phyloP scores from a whole-genome alignment of 2,797 vertebrate genomes.

The Tauraco hartlaubi region DNA sequence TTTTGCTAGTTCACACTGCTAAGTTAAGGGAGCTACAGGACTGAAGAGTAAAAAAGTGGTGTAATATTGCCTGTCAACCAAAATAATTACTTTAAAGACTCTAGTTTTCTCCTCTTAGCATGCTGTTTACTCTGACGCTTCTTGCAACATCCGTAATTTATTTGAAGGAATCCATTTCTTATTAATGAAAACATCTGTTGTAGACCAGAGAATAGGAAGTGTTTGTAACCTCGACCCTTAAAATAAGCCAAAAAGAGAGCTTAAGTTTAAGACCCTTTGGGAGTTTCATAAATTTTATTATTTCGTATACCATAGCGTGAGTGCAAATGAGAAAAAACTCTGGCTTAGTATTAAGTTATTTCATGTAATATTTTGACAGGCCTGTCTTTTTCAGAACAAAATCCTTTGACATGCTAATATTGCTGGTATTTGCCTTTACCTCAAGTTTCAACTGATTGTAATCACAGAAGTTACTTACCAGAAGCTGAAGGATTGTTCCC shows the following conservation, averaged over 20 bases:
- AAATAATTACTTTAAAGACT: conserved; percentile 33
- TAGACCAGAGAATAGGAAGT: not conserved
- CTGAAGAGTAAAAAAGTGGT: conserved; percentile 13
- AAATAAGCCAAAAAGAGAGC: not conserved
- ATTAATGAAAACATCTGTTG: not conserved
- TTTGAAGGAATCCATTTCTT: not conserved
- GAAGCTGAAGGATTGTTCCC: not conserved
- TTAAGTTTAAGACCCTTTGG: not conserved
- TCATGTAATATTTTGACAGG: not conserved
- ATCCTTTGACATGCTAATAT: not conserved
- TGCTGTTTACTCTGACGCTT: not conserved
- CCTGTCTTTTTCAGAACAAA: not conserved
- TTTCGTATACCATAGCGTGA: not conserved
- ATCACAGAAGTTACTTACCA: not conserved
- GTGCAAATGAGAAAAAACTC: not conserved
- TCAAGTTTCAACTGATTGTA: not conserved
- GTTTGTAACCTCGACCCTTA: not conserved
- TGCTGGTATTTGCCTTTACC: not conserved
- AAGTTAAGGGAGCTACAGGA: not conserved
- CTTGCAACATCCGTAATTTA: not conserved
- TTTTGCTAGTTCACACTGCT: conserved; percentile 27
- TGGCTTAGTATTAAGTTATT: not conserved
- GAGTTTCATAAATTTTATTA: not conserved
- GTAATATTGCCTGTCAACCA: not conserved
- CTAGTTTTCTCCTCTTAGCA: not conserved